Evolutionary conservation across 1,140 invertebrate genomes (phyloP).

Genomic region (Bombus terrestris): DNA sequence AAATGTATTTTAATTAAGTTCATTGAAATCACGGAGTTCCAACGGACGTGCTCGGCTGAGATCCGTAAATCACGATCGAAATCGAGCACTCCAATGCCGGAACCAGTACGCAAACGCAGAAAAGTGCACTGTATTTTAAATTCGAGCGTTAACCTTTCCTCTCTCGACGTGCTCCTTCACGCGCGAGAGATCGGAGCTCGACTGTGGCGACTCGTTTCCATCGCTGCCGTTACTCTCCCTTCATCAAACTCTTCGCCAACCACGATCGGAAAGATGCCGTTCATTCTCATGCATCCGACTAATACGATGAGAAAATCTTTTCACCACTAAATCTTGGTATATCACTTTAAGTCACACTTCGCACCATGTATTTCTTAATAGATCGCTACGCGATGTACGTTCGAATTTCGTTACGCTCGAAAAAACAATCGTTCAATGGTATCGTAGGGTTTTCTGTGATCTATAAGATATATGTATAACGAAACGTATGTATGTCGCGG

Average conservation of each 20-base stretch:
- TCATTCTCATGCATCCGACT: not conserved
- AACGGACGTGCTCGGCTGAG: too few relatives aligned
- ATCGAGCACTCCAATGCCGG: not conserved
- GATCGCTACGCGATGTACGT: not conserved
- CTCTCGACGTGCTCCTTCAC: conserved; percentile 45
- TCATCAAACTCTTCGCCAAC: not conserved
- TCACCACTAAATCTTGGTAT: not conserved
- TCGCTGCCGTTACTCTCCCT: conserved; percentile 42
- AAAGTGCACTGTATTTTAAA: conserved; percentile 43
- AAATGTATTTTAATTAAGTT: too few relatives aligned
- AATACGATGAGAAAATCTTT: not conserved
- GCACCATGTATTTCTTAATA: not conserved
- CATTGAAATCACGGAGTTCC: too few relatives aligned
- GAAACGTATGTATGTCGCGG: not conserved
- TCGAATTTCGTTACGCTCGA: not conserved
- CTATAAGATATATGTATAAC: not conserved
- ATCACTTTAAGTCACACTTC: not conserved
- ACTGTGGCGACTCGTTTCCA: conserved; percentile 29
- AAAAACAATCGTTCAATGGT: not conserved
- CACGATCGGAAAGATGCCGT: conserved; percentile 7
- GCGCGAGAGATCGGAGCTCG: conserved; percentile 52
- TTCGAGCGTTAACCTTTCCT: conserved; percentile 59
- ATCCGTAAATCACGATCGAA: not conserved
- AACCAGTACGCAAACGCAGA: conserved; percentile 7
- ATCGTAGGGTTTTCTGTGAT: not conserved